Base-by-base conservation (phyloP, 2,113 vertebrate species). In the Xenus cinereus region DNA sequence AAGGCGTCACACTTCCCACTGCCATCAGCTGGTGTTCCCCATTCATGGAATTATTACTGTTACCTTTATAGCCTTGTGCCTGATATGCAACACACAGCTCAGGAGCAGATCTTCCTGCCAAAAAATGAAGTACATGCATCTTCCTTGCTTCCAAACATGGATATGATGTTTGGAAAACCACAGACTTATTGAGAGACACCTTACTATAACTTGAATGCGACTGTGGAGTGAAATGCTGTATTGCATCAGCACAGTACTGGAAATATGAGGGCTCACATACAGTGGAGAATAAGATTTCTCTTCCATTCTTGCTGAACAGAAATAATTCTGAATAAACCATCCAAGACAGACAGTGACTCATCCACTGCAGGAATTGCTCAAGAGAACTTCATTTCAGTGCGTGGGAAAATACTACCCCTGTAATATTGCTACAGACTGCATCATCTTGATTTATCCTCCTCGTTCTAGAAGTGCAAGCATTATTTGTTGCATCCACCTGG, bases 271-370 rank as follows among this genome's bases (percentile, higher is more conserved):
- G 30, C 35, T 90, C 69, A 41, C 28, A 62, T 79, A 48, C 51
- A 69, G 33, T 33, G 22, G 23, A 79, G 41, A 93, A 50, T 41
- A 81, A 92, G 51, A 73, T 79, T 91, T 93, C 39, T 92, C 41
- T 57, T 87, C 77, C 45, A 59, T 82, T 95, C 94, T 85, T 84
- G 50, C 66, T 54, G 71, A 75, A 92, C 53, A 95, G 80, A 93
- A 94, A 82, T 82, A 62, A 91, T 79, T 82, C 69, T 62, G 90
- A 94, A 87, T 79, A 95, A 96, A 84, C 66, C 62, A 82, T 90
- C 90, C 89, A 96, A 92, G 89, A 68, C 80, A 97, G 88, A 95
- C 80, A 87, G 86, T 97, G 97, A 97, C 86, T 97, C 92, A 96
- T 53, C 73, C 66, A 57, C 89, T 93, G 83, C 64, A 96, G 69